Evolutionary conservation across 2,797 vertebrate genomes (phyloP), one percentile per base, ranked within the genome.

Genomic region (Coilia nasus): DNA sequence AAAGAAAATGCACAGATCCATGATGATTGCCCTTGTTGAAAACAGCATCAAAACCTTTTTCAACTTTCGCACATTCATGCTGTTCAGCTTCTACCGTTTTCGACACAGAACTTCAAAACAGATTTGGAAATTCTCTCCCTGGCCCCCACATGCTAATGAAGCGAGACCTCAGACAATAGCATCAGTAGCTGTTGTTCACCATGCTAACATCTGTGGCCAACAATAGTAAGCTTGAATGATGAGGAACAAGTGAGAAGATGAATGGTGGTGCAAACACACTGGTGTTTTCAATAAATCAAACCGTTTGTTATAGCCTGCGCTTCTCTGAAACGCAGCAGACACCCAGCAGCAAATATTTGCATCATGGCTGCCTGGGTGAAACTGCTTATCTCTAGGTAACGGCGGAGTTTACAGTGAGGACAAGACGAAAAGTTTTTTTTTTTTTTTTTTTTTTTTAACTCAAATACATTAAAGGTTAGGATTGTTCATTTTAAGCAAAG

Each of bases 261-360:
- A 78, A 78, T 78, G 71, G 41, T 44, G 71, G 17, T 44, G 35
- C 71, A 78, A 78, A 78, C 71, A 78, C 71, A 78, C 14, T 78
- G 31, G 71, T 78, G 71, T 78, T 41, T 78, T 78, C 71, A 78
- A 78, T 78, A 78, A 78, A 78, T 78, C 71, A 78, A 19, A 10
- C 35, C 31, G 35, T 78, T 78, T 44, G 71, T 78, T 78, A 78
- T 78, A 78, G 35, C 28, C 67, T 31, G 21, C 17, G 6, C 31
- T 78, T 59, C 17, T 9, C 35, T 78, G 31, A 41, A 78, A 78
- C 31, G 31, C 71, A 41, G 41, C 15, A 0, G 11, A 17, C 19
- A 19, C 14, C 71, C 35, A 44, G 15, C 41, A 17, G 71, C 71
- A 78, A 78, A 78, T 78, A 78, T 78, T 78, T 78, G 21, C 71